These are phyloP conservation scores for Pogona vitticeps DNA, from an alignment of 2,113 vertebrate species.

Conservation along the genomic window DNA sequence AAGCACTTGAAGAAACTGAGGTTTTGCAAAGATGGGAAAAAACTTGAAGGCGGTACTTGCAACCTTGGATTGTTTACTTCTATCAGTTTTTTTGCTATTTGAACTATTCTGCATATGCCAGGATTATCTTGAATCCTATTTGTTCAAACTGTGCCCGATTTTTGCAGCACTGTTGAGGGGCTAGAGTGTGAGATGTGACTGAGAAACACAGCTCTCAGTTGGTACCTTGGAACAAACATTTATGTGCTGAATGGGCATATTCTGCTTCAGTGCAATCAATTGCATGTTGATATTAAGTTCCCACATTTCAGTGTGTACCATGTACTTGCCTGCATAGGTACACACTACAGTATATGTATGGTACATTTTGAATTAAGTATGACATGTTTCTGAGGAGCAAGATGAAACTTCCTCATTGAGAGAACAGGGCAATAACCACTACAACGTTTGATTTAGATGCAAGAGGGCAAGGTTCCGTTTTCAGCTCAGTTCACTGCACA, in stretches of 20 bases:
- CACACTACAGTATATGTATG: no score
- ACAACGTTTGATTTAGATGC: constrained; percentile 9
- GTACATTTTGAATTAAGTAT: neutral
- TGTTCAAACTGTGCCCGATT: neutral
- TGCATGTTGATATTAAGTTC: neutral
- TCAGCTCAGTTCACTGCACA: neutral
- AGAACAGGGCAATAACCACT: neutral
- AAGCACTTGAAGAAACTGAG: neutral
- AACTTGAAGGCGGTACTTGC: accelerated
- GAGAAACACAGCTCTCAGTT: neutral
- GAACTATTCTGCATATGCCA: neutral
- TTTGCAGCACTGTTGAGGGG: neutral
- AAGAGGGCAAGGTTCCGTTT: neutral
- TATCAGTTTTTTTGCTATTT: neutral
- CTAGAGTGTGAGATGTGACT: neutral
- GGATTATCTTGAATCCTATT: neutral
- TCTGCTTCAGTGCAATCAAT: neutral
- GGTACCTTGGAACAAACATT: neutral
- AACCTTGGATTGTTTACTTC: neutral
- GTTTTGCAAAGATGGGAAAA: accelerated
- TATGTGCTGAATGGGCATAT: neutral
- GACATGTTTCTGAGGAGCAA: neutral
- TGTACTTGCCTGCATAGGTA: neutral
- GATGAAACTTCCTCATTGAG: neutral
- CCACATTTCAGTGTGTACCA: neutral